phyloP scores from a whole-genome alignment of 2,888 invertebrate genomes.

The Drosophila nigricruria region DNA sequence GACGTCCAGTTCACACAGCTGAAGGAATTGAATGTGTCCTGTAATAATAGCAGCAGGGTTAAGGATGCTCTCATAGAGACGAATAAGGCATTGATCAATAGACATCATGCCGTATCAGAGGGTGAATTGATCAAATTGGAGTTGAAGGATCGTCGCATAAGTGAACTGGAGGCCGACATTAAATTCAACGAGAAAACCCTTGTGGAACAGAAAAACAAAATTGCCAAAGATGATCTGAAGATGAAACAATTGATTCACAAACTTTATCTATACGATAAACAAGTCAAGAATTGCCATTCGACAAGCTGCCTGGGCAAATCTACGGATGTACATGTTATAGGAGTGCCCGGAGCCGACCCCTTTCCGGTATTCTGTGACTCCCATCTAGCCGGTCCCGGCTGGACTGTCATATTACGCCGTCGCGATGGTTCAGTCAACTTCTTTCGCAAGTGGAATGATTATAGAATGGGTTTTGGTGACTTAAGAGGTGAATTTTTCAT shows the following conservation, averaged over 20 bases:
- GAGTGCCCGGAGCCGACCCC: slow-evolving; percentile 70
- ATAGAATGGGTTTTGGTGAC: slow-evolving; percentile 89
- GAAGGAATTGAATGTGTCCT: slow-evolving; percentile 25
- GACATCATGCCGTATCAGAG: slow-evolving; percentile 10
- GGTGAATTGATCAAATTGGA: slow-evolving; percentile 24
- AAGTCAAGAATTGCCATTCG: slow-evolving; percentile 28
- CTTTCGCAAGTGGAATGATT: slow-evolving; percentile 88
- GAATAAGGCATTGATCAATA: slow-evolving; percentile 30
- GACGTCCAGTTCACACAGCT: slow-evolving; percentile 32
- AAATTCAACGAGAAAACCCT: neutral
- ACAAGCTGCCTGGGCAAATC: slow-evolving; percentile 23
- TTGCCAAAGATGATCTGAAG: neutral
- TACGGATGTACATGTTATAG: slow-evolving; percentile 31
- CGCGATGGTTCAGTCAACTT: slow-evolving; percentile 89
- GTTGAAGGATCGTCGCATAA: slow-evolving; percentile 28
- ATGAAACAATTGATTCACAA: slow-evolving; percentile 3
- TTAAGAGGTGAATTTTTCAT: slow-evolving; percentile 89
- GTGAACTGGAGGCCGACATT: slow-evolving; percentile 11
- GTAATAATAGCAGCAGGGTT: slow-evolving; percentile 28
- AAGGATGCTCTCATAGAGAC: slow-evolving; percentile 37
- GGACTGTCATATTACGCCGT: slow-evolving; percentile 89
- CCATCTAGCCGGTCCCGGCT: slow-evolving; percentile 87
- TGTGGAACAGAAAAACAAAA: slow-evolving; percentile 5
- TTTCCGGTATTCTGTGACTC: slow-evolving; percentile 87
- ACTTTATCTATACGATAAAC: neutral